These are phyloP conservation scores for Campoletis sonorensis DNA, from an alignment of 1,140 invertebrate genomes.

Conservation along the genomic window DNA sequence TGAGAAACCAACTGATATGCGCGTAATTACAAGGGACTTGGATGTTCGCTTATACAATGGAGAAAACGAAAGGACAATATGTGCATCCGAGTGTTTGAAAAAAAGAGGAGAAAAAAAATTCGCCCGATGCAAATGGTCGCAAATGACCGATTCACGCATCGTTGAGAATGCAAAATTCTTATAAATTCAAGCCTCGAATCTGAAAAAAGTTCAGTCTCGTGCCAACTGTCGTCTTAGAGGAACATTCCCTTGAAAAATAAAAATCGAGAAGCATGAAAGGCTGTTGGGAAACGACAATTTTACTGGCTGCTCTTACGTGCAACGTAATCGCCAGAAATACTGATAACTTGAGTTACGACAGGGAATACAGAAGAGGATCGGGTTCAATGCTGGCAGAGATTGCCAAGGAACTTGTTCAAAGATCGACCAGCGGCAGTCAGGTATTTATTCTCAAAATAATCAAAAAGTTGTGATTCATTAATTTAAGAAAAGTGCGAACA, in stretches of 20 bases:
- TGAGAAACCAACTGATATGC: neutral
- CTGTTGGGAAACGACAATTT: slow-evolving; percentile 18
- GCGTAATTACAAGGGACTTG: slow-evolving; percentile 53
- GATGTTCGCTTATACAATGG: slow-evolving; percentile 57
- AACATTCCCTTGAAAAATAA: neutral
- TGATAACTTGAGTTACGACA: slow-evolving; percentile 47
- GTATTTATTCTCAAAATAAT: slow-evolving; percentile 71
- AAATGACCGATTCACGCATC: slow-evolving; percentile 54
- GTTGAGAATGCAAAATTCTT: slow-evolving; percentile 46
- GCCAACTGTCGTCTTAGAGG: neutral
- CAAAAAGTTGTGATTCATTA: no score
- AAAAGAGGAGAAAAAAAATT: neutral
- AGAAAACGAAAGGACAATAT: slow-evolving; percentile 56
- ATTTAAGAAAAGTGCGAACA: no score
- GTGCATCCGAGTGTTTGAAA: neutral
- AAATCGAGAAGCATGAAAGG: slow-evolving; percentile 27
- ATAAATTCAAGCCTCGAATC: slow-evolving; percentile 42
- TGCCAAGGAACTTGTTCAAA: slow-evolving; percentile 81
- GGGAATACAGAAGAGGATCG: slow-evolving; percentile 45
- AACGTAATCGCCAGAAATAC: slow-evolving; percentile 54
- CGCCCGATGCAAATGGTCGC: slow-evolving; percentile 54
- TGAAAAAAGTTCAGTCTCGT: slow-evolving; percentile 14
- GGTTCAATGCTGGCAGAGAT: slow-evolving; percentile 78
- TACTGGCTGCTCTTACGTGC: slow-evolving; percentile 51
- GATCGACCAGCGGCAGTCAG: slow-evolving; percentile 81